phyloP scores from a whole-genome alignment of 2,113 vertebrate genomes.

The Stigmatopora nigra region DNA sequence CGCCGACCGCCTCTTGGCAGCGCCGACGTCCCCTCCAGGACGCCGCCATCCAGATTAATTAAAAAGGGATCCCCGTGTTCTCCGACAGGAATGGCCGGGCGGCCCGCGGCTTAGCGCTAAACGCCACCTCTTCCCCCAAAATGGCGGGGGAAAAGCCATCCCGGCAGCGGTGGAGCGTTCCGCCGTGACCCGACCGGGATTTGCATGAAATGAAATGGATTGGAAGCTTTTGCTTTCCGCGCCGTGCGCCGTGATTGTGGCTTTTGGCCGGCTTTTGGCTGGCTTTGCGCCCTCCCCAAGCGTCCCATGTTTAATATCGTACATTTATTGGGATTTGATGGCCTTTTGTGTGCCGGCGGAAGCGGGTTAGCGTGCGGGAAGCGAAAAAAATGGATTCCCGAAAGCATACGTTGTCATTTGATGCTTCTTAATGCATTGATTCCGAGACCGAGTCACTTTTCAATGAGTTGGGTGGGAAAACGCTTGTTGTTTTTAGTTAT shows the following conservation, averaged over 20 bases:
- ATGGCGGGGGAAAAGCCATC: conserved; percentile 26
- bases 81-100: conserved; percentile 41
- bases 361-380: background rate
- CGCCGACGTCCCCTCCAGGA: conserved; percentile 1
- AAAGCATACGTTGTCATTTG: background rate
- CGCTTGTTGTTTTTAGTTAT: too few relatives aligned
- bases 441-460: too few relatives aligned
- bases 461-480: too few relatives aligned
- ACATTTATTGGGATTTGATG: background rate
- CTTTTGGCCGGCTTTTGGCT: background rate
- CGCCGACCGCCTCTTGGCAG: background rate
- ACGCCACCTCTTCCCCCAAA: conserved; percentile 27
- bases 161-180: conserved; percentile 18
- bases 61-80: conserved; percentile 45
- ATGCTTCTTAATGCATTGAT: background rate
- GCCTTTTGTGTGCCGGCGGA: background rate
- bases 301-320: conserved; percentile 2
- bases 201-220: conserved; percentile 1
- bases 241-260: background rate
- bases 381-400: background rate
- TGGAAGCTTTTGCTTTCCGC: background rate
- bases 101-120: conserved; percentile 33
- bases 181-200: background rate
- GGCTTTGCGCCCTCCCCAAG: background rate
- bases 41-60: conserved; percentile 45